These are phyloP conservation scores for Alexandromys oeconomus DNA, from an alignment of 2,797 vertebrate species.

Conservation along the genomic window DNA sequence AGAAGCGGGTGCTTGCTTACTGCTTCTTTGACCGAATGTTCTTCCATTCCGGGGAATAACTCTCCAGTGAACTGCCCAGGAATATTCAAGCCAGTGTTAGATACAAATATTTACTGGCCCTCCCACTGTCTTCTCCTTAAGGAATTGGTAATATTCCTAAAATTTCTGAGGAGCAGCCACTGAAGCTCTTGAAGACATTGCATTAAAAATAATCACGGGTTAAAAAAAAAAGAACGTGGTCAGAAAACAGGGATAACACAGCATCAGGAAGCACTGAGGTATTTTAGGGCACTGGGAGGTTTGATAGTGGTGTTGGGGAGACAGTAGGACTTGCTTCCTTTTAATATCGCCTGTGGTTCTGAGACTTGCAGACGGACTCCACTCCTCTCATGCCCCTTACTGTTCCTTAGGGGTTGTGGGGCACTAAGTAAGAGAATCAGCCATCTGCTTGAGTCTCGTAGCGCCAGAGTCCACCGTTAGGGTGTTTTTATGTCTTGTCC, in stretches of 20 bases:
- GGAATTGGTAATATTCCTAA: not conserved
- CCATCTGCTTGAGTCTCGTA: fast-evolving
- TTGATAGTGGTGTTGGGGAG: not conserved
- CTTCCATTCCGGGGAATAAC: not conserved
- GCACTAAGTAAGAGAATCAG: not conserved
- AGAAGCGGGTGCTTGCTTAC: not conserved
- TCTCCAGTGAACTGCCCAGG: not conserved
- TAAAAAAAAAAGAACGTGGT: not conserved
- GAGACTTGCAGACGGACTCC: not conserved
- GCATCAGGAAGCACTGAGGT: too few species aligned
- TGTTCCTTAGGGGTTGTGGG: not conserved
- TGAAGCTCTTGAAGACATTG: not conserved
- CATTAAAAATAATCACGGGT: not conserved
- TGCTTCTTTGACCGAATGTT: not conserved
- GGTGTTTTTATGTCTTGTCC: not conserved
- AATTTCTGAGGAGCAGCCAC: not conserved
- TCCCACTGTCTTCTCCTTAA: not conserved
- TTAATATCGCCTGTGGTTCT: not conserved
- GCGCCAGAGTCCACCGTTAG: not conserved
- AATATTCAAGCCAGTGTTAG: not conserved
- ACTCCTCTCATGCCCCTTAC: not conserved
- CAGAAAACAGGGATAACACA: fast-evolving
- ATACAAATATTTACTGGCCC: not conserved
- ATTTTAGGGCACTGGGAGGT: not conserved
- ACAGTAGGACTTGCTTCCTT: not conserved